Percentiles rank a stretch among this genome's conserved stretches.
Conservation (phyloP, 2,888 invertebrate species). For the Leptinotarsa rubiginosa region DNA sequence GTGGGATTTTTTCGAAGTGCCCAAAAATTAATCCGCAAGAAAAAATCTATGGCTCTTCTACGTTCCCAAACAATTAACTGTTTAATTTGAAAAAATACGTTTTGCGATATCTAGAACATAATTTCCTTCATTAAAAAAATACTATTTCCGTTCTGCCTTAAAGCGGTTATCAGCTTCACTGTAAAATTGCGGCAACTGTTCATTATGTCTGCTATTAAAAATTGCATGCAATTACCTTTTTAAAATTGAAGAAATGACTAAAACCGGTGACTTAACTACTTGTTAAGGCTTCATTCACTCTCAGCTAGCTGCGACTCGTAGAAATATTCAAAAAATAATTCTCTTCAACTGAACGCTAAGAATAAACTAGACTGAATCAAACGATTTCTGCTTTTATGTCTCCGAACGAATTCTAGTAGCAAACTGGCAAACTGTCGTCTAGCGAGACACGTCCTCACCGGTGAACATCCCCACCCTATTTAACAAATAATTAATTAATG, state of each 20-base stretch:
- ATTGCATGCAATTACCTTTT: constrained; percentile 13
- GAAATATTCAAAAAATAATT: constrained; percentile 2
- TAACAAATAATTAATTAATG: constrained; percentile 13
- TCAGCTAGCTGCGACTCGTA: not conserved
- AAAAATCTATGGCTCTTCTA: no score
- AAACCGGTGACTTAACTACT: constrained; percentile 8
- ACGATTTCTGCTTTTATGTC: not conserved
- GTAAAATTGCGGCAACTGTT: constrained; percentile 3
- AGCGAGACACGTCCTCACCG: constrained; percentile 15
- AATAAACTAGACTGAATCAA: constrained; percentile 7
- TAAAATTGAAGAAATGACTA: not conserved
- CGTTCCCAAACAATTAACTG: no score
- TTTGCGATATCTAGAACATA: not conserved
- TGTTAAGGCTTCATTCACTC: constrained; percentile 11
- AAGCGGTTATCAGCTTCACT: not conserved
- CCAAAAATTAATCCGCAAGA: no score
- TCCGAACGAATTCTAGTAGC: not conserved
- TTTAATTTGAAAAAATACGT: no score
- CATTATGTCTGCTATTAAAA: not conserved
- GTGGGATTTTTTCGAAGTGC: no score
- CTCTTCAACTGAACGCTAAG: not conserved
- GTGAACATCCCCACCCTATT: constrained; percentile 7
- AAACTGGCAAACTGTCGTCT: not conserved
- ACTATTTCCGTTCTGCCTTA: not conserved
- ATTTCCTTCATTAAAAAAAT: not conserved